Evolutionary conservation across 1,140 invertebrate species (phyloP), one percentile per base, ranked within the genome.

Genomic region (Pristionchus pacificus): DNA sequence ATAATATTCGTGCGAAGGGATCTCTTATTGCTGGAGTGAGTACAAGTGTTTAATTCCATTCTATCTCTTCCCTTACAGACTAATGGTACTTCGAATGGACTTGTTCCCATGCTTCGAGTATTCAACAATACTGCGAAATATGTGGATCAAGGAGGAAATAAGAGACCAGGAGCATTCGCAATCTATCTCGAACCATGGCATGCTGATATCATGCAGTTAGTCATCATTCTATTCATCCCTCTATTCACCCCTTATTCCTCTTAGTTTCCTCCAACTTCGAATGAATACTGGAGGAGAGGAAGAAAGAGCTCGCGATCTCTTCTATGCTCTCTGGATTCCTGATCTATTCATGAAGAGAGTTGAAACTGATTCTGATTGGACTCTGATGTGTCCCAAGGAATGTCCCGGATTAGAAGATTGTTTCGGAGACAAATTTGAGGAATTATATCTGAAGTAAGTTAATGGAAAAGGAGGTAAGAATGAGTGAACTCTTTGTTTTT

Each of bases 171-270:
- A 33, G 94, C 95, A n/a, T 97, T 97, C 88, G 94, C 96, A 19
- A 91, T 99, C 71, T 99, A 98, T 82, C 81, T 99, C 27, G 97
- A 99, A 85, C 96, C 97, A 1, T 99, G 97, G 97, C 97, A 99
- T 87, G 90, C 93, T 0, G 95, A 98, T 85, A 88, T 99, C 63
- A 95, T 96, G 85, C 93, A 95, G 70, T 73, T 13, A 1, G 25
- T 13, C 6, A 61, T 13, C 10, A 24, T 13, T 10, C 10, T 14
- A 27, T 61, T 61, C 29, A 15, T 13, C 15, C 24, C 0, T 30
- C 29, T 27, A 61, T 14, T 14, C 10, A 61, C n/a, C n/a, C n/a
- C n/a, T n/a, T n/a, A 24, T 27, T 10, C 24, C 60, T 10, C 24
- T 61, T 24, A 61, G 60, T 25, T 98, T 97, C 86, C 85, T 97